Percentiles rank a stretch among this genome's conserved stretches.
Conservation (phyloP, 2,113 vertebrate species). For the Ageneiosus marmoratus region DNA sequence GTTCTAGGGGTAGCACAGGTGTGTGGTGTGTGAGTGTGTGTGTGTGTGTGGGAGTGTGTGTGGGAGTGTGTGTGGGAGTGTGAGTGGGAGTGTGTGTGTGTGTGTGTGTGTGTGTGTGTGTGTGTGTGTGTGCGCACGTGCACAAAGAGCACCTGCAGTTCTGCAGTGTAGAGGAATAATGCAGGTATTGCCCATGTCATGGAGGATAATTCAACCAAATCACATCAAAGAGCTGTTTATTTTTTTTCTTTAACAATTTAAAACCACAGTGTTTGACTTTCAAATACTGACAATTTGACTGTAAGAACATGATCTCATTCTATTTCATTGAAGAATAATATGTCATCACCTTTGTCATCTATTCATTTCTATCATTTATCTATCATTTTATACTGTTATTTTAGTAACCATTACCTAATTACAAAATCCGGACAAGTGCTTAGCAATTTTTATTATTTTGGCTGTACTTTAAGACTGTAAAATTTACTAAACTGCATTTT, state of each 20-base stretch:
- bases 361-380: background rate
- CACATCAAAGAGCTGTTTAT: background rate
- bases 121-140: background rate
- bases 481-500: background rate
- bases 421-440: too few species aligned
- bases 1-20: constrained; percentile 14
- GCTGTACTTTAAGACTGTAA: too few species aligned
- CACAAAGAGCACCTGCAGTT: constrained; percentile 18
- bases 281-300: background rate
- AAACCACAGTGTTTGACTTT: background rate
- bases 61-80: constrained; percentile 4
- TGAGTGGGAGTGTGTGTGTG: too few species aligned
- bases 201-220: constrained; percentile 3
- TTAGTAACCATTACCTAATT: too few species aligned
- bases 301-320: background rate
- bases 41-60: constrained; percentile 21
- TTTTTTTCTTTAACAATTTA: background rate
- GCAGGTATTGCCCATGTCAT: constrained; percentile 1
- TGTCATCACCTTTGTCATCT: background rate
- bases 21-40: constrained; percentile 37
- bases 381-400: background rate
- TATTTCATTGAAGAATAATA: background rate
- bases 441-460: background rate
- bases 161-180: constrained; percentile 11
- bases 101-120: constrained; percentile 5